Conservation (phyloP, 2,797 vertebrate species). For the Hoplostethus atlanticus region DNA sequence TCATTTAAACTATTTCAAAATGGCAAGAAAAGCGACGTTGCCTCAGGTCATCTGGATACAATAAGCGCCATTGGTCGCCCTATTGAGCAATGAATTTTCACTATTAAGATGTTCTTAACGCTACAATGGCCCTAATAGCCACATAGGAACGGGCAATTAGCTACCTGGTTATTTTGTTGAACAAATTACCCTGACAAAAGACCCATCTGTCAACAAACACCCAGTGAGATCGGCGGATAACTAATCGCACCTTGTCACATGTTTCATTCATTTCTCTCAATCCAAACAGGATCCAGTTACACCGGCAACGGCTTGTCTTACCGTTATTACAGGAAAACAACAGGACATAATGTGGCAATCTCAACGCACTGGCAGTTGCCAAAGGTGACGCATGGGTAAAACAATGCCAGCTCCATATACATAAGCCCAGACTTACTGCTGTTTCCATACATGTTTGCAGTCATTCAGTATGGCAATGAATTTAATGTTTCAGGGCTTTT, state of each 20-base stretch:
- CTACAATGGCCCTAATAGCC: constrained; percentile 67
- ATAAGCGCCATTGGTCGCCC: constrained; percentile 41
- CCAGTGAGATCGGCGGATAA: constrained; percentile 60
- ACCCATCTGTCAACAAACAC: constrained; percentile 84
- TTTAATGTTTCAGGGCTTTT: constrained; percentile 12
- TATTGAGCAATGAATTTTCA: constrained; percentile 62
- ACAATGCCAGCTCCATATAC: constrained; percentile 2
- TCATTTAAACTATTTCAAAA: neutral
- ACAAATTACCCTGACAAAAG: constrained; percentile 82
- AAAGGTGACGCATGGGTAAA: constrained; percentile 39
- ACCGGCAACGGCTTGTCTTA: constrained; percentile 74
- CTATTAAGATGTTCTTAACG: constrained; percentile 62
- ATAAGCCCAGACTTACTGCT: neutral
- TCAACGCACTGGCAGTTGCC: constrained; percentile 44
- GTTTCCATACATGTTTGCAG: too few species aligned
- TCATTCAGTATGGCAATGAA: neutral
- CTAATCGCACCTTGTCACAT: constrained; percentile 84
- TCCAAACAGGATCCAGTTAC: constrained; percentile 74
- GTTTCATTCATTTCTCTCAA: constrained; percentile 76
- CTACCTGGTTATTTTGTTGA: constrained; percentile 82
- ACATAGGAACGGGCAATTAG: constrained; percentile 77
- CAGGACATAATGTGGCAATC: constrained; percentile 49
- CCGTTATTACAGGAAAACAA: constrained; percentile 66
- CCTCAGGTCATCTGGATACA: constrained; percentile 59
- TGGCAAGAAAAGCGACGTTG: constrained; percentile 30